Base-by-base conservation (phyloP, 2,797 vertebrate species). In the Danio kyathit region DNA sequence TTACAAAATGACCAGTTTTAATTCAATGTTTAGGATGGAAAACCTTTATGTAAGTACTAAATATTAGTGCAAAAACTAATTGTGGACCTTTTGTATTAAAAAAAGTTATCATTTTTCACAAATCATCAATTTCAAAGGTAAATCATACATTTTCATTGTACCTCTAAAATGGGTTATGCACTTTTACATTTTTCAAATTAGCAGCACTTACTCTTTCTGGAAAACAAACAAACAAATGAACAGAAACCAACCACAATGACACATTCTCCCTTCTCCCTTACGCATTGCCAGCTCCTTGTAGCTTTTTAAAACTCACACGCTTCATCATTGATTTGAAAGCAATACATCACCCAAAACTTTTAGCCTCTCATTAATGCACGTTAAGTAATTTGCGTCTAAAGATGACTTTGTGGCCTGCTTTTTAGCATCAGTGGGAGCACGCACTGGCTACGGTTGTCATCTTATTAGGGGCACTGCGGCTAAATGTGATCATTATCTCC, bases 401-500 rank as follows among this genome's bases (percentile, higher is more conserved):
- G 76, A 83, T 84, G 80, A 84, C 82, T 82, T 79, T 79, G 82
- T 82, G 81, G 69, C 82, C 74, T 76, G 76, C 76, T 73, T 82
- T 84, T 80, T 75, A 81, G 84, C 83, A 83, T 83, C 80, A 79
- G 80, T 79, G 75, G 71, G 81, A 85, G 60, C 79, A 65, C 10
- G 74, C 75, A 81, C 82, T 76, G 74, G 76, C 87, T 54, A 81
- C 71, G 82, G 72, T 85, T 89, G 88, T 88, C 86, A 87, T 86
- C 84, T 86, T 86, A 89, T 89, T 88, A 87, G 85, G 81, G 80
- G 85, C 81, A 79, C 82, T 84, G 88, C 81, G 76, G 82, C 86
- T 88, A 86, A 89, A 87, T 89, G 83, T 87, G 87, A 87, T 88
- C 88, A 85, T 89, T 88, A 87, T 88, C 86, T 87, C 80, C 73